Base-by-base conservation (phyloP, 2,113 vertebrate genomes). In the Ardeotis arabs region DNA sequence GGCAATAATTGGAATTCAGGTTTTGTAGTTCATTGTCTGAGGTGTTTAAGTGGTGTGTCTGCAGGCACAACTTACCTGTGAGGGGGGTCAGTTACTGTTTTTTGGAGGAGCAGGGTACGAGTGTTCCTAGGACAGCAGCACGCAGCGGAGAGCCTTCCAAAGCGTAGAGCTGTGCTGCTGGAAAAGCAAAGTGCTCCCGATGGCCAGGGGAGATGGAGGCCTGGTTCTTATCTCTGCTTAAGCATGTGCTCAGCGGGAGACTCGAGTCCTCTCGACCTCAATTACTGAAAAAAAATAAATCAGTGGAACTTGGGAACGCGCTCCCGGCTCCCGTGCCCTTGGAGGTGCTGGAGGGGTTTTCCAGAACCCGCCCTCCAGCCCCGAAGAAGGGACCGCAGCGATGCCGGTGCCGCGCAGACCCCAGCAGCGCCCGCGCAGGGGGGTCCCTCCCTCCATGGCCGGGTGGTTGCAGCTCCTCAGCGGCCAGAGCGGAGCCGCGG, bases 71-170 rank as follows among this genome's bases (percentile, higher is more conserved):
- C 31, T 24, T 4, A 21, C 9, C 18, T 39, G 0, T 19, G 16
- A 33, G 39, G 66, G 56, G n/a, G 29, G 2, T 56, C 17, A 3
- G 50, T 59, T 17, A 0, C 6, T 2, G 70, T 20, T 52, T 17
- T 37, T 7, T 6, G 70, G 35, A 15, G 16, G 35, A 62, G 67
- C 52, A 1, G 41, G 31, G 64, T 70, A 12, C 13, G 11, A 6
- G 19, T 0, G 0, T 16, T 15, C 59, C 39, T 20, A 10, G 0
- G 4, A 6, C 24, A 12, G 70, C 64, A 23, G 47, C 18, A 1
- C 4, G 39, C n/a, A 1, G 14, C 63, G 47, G 37, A 4, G 19
- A 49, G 35, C 58, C 45, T n/a, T 13, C 50, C 28, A 2, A 2
- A 16, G 55, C 44, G 8, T 1, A 2, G 0, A 16, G 39, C 64